A percentile compares a stretch with the other conserved stretches of the same genome.
These are phyloP conservation scores for Drosophila nr. medialis DNA, from an alignment of 2,888 invertebrate genomes.

Conservation along the genomic window DNA sequence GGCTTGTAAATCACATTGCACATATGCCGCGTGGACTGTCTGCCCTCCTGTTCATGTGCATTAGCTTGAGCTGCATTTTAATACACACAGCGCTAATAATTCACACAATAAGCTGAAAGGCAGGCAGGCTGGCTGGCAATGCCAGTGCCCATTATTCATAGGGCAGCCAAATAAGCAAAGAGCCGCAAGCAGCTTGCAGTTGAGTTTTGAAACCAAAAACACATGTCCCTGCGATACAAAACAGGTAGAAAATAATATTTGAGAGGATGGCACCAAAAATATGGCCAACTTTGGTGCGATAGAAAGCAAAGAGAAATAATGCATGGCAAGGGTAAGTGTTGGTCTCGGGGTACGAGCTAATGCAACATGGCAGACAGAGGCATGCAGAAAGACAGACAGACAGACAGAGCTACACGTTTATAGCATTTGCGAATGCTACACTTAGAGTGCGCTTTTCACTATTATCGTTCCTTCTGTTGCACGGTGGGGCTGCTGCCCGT, in stretches of 20 bases:
- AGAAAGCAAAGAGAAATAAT: constrained; percentile 8
- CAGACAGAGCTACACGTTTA: constrained; percentile 64
- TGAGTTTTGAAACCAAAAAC: constrained; percentile 36
- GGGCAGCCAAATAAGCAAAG: constrained; percentile 45
- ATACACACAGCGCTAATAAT: constrained; percentile 77
- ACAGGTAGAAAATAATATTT: constrained; percentile 39
- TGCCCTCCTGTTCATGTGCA: constrained; percentile 38
- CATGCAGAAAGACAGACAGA: not conserved
- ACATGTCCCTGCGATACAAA: constrained; percentile 49
- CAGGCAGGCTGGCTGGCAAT: constrained; percentile 27
- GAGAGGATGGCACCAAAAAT: constrained; percentile 41
- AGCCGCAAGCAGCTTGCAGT: constrained; percentile 5
- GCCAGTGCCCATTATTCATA: constrained; percentile 68
- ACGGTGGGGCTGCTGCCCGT: not conserved
- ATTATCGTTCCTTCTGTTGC: constrained; percentile 63
- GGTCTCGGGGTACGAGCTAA: not conserved
- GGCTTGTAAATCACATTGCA: constrained; percentile 72
- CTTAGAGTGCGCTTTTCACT: constrained; percentile 71
- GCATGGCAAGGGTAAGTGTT: not conserved
- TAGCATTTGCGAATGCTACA: constrained; percentile 76
- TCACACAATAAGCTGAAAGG: constrained; percentile 71
- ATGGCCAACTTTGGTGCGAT: constrained; percentile 53
- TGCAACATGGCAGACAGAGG: not conserved
- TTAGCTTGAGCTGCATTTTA: constrained; percentile 79
- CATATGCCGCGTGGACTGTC: constrained; percentile 57